A percentile compares a stretch with the other conserved stretches of the same genome.
Evolutionary conservation across 1,140 invertebrate species (phyloP).

Genomic region (Calephelis virginiensis): DNA sequence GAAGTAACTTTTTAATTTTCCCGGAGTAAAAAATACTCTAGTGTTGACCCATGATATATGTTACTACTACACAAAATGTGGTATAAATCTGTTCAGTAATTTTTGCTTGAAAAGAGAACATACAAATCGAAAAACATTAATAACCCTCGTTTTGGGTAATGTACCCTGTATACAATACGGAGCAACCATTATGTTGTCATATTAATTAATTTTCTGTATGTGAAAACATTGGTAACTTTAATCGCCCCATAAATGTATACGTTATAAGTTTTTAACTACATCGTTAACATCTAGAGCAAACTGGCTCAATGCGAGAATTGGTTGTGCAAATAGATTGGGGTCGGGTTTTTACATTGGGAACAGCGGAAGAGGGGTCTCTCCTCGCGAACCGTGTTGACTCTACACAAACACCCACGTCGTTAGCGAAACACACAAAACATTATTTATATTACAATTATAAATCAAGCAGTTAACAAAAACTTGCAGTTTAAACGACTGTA

Average conservation of each 20-base stretch:
- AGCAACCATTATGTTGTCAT: too few species aligned
- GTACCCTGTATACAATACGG: too few species aligned
- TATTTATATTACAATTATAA: neutral
- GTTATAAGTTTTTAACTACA: conserved; percentile 43
- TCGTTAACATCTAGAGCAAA: conserved; percentile 44
- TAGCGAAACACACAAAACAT: neutral
- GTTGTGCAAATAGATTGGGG: conserved; percentile 41
- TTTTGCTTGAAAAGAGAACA: too few species aligned
- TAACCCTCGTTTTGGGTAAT: too few species aligned
- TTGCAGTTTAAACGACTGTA: neutral
- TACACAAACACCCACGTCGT: conserved; percentile 15
- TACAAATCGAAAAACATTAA: too few species aligned
- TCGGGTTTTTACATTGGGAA: conserved; percentile 5
- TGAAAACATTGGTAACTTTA: too few species aligned
- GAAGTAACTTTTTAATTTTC: too few species aligned
- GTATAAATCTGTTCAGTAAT: too few species aligned
- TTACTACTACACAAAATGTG: too few species aligned
- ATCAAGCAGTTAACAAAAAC: neutral
- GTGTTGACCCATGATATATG: too few species aligned
- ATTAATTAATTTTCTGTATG: too few species aligned
- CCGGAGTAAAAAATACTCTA: too few species aligned
- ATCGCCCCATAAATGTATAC: conserved; percentile 1
- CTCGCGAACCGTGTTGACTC: conserved; percentile 17
- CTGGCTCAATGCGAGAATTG: conserved; percentile 33
- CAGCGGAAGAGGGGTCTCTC: conserved; percentile 19